Base-by-base conservation (phyloP, 1,140 invertebrate species). In the Papilio dardanus region DNA sequence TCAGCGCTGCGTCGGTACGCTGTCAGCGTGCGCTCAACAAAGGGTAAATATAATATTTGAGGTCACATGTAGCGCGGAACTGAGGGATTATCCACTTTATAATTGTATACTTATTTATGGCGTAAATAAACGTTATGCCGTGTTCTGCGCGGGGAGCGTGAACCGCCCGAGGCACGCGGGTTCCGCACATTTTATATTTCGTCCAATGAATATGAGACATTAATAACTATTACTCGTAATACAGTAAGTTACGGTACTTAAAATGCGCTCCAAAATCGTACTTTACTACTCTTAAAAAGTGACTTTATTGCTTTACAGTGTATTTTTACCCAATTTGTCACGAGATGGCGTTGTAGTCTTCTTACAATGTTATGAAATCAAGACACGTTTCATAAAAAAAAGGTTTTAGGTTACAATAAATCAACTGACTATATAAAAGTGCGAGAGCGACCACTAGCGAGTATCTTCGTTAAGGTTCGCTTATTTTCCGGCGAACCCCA, bases 51-150 rank as follows among this genome's bases (percentile, higher is more conserved):
- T 54, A 21, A 54, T 54, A 54, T 54, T 54, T 21, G 50, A 58
- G 24, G 21, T 8, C 19, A 21, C 14, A 42, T 42, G 21, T 54
- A 21, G 6, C 21, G 50, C 50, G 50, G 50, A 54, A 24, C 50
- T 42, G 50, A 58, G 21, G 50, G 19, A 58, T 58, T 24, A 58
- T 58, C 50, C 50, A 58, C 50, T 58, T 58, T 58, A 58, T 58
- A 58, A 58, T 58, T 58, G 24, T 24, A 58, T 21, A 58, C 50
- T 58, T 58, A 58, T 24, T 58, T 58, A 24, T 58, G 21, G 19
- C 50, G 50, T 58, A 58, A 58, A 58, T 58, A 58, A 58, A 58
- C 28, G 21, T 58, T 58, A 24, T 54, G 21, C 24, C 28, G 21
- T 24, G 19, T 24, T n/a, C n/a, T n/a, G n/a, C n/a, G 24, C 21